phyloP scores from a whole-genome alignment of 2,888 invertebrate species.

The Macaria liturata region DNA sequence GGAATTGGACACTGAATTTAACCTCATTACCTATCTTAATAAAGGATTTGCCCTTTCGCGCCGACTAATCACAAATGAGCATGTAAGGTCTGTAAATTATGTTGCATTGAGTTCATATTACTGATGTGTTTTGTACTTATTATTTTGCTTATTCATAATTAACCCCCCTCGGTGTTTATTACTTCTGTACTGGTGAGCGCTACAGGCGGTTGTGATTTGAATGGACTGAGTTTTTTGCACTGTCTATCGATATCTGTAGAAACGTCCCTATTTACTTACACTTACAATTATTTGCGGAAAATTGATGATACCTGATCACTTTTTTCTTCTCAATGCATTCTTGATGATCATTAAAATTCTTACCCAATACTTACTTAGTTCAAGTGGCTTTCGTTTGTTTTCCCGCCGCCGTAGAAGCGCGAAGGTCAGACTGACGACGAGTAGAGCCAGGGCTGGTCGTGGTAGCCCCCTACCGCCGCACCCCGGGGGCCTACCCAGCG shows the following conservation, averaged over 20 bases:
- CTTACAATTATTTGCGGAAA: conserved; percentile 41
- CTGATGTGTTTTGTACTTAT: conserved; percentile 69
- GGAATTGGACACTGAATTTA: conserved; percentile 61
- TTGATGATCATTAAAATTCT: conserved; percentile 36
- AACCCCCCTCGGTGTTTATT: conserved; percentile 80
- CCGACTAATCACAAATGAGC: conserved; percentile 83
- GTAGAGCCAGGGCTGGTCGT: conserved; percentile 65
- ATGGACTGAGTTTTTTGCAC: conserved; percentile 45
- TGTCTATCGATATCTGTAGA: conserved; percentile 47
- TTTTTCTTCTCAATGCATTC: conserved; percentile 29
- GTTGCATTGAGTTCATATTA: conserved; percentile 78
- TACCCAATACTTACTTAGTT: conserved; percentile 27
- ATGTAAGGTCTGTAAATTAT: conserved; percentile 82
- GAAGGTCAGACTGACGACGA: conserved; percentile 77
- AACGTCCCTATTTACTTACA: conserved; percentile 43
- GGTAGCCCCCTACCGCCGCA: conserved; percentile 72
- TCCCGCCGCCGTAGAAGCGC: conserved; percentile 69
- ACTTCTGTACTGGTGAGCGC: conserved; percentile 74
- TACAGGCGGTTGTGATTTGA: conserved; percentile 64
- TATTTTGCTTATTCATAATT: conserved; percentile 81
- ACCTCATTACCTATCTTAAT: conserved; percentile 84
- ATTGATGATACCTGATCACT: conserved; percentile 35
- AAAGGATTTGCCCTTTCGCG: conserved; percentile 83
- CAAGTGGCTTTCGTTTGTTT: conserved; percentile 54
- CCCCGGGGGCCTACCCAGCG: conserved; percentile 69